Evolutionary conservation across 2,113 vertebrate species (phyloP), one percentile per base, ranked within the genome.

Genomic region (Labeo rohita): DNA sequence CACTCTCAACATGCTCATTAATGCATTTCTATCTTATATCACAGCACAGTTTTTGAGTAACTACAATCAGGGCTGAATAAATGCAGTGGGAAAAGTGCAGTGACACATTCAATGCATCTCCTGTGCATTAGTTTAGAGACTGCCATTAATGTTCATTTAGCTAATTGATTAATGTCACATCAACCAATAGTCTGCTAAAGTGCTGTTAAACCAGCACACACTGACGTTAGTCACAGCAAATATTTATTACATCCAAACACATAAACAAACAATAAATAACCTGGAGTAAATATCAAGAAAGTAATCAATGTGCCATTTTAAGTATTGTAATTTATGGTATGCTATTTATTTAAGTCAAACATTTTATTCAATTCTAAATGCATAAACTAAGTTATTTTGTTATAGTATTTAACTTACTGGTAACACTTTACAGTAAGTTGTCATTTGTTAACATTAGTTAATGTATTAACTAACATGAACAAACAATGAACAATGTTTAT

Each of bases 141-240:
- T 74, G 5, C 15, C 49, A 77, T 77, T 77, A 77, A 77, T 54
- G 18, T 77, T 77, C 13, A 23, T 75, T 75, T 75, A 75, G 73
- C n/a, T 75, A 50, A 56, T 39, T 78, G 28, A 78, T 56, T 56
- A 78, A 78, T 56, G 75, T 39, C 28, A 78, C 50, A 56, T 36
- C 52, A 36, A 56, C 50, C 15, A 11, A 39, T 56, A 78, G 75
- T 39, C 28, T 1, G 16, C 28, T 56, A 36, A 11, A 78, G 23
- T 54, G 49, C 50, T 78, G 75, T 54, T 18, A 78, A 78, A 54
- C 28, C 50, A 54, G 49, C 50, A 78, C 49, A 78, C 2, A 1
- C 23, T 56, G 50, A 78, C 8, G 0, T 56, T 39, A 39, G 50
- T 34, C 16, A 75, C 5, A 75, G 45, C 16, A 78, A 3, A 13